phyloP scores from a whole-genome alignment of 2,113 vertebrate genomes.

The Xenopus laevis region DNA sequence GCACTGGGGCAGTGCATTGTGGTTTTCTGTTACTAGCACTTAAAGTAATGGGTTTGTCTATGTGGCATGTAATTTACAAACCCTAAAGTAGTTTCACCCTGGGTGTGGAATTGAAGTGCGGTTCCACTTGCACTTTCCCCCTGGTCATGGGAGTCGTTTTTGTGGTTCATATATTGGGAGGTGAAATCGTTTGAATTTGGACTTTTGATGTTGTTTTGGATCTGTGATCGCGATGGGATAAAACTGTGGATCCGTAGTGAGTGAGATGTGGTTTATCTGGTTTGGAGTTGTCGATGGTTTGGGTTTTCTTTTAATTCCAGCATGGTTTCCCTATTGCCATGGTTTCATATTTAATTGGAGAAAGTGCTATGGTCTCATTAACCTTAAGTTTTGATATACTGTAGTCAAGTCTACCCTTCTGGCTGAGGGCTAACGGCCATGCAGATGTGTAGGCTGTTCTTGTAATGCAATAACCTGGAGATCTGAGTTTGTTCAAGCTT shows the following conservation, averaged over 20 bases:
- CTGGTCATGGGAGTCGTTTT: background rate
- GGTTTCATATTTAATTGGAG: too few relatives aligned
- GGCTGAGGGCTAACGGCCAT: background rate
- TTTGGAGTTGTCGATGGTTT: background rate
- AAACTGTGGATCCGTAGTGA: background rate
- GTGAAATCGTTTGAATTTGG: too few relatives aligned
- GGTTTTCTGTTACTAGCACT: background rate
- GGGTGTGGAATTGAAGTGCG: background rate
- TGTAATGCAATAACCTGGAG: too few relatives aligned
- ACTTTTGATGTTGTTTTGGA: background rate
- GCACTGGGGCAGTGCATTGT: background rate
- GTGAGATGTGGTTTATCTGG: background rate
- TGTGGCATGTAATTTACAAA: slow-evolving; percentile 1
- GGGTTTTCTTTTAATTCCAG: background rate
- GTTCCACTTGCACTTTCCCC: background rate
- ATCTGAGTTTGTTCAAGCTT: too few relatives aligned
- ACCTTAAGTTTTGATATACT: too few relatives aligned
- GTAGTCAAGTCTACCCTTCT: background rate
- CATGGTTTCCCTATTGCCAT: background rate
- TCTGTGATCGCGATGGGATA: background rate
- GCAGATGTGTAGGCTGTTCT: too few relatives aligned
- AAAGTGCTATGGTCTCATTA: too few relatives aligned
- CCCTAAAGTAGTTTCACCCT: background rate
- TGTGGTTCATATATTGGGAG: too few relatives aligned
- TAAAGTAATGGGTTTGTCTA: too few relatives aligned